These are phyloP conservation scores for Thera obeliscata DNA, from an alignment of 2,888 invertebrate genomes.

Conservation along the genomic window DNA sequence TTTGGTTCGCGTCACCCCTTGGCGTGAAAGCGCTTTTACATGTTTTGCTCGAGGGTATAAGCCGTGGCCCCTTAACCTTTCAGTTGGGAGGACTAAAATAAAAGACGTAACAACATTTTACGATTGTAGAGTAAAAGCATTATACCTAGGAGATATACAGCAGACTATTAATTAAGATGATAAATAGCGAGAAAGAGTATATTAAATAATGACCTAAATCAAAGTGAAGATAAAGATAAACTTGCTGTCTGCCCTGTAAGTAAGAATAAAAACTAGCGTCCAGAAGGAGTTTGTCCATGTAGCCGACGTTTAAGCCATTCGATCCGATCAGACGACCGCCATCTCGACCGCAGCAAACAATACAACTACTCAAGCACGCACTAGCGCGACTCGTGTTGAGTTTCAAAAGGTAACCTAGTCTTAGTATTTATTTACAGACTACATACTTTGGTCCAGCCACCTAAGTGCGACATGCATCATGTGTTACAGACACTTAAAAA, in stretches of 20 bases:
- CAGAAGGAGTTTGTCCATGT: not conserved
- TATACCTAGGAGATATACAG: no score
- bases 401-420: conserved; percentile 35
- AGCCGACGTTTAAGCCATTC: conserved; percentile 32
- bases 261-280: not conserved
- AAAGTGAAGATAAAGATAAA: no score
- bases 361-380: conserved; percentile 40
- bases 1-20: conserved; percentile 1
- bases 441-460: no score
- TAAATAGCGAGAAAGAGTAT: no score
- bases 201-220: no score
- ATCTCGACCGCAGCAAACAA: conserved; percentile 42
- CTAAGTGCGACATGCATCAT: no score
- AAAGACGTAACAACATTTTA: not conserved
- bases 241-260: not conserved
- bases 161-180: no score
- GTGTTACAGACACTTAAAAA: no score
- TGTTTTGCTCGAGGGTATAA: conserved; percentile 12
- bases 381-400: conserved; percentile 39
- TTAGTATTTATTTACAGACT: not conserved
- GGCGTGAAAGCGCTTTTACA: conserved; percentile 4
- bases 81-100: not conserved
- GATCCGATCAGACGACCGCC: conserved; percentile 47
- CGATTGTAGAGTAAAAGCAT: not conserved
- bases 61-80: conserved; percentile 2